phyloP scores from a whole-genome alignment of 2,888 invertebrate genomes.

The Lissocephala sabroskyi region DNA sequence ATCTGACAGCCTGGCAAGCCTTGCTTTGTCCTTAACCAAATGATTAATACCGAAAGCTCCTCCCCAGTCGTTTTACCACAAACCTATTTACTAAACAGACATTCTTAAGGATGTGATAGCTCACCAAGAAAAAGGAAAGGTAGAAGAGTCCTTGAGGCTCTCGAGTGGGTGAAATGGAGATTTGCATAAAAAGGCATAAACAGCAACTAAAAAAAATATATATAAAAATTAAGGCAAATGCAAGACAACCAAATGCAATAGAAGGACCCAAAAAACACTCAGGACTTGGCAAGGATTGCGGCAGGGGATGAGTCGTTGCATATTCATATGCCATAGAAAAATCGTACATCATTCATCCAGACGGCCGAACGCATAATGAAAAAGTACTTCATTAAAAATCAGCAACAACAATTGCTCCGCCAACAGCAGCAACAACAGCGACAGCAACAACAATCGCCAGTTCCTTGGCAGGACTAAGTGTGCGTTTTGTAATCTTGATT shows the following conservation, averaged over 20 bases:
- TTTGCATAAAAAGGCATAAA: slow-evolving; percentile 55
- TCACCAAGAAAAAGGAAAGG: no score
- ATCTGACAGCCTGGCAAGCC: no score
- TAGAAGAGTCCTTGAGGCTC: no score
- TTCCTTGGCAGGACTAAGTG: slow-evolving; percentile 15
- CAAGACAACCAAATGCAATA: slow-evolving; percentile 7
- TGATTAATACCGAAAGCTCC: no score
- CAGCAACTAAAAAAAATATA: slow-evolving; percentile 55
- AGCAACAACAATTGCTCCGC: slow-evolving; percentile 35
- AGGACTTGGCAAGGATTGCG: no score
- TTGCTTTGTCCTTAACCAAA: no score
- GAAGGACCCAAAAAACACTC: slow-evolving; percentile 9
- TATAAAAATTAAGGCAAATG: slow-evolving; percentile 59
- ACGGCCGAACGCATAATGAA: slow-evolving; percentile 45
- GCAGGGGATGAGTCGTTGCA: no score
- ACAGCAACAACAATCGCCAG: slow-evolving; percentile 24
- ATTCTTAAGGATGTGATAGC: no score
- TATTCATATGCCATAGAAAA: not conserved
- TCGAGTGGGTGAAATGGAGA: no score
- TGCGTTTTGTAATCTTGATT: slow-evolving; percentile 1
- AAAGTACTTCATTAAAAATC: slow-evolving; percentile 65
- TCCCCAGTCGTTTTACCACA: no score
- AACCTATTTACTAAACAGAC: no score
- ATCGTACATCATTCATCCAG: slow-evolving; percentile 22
- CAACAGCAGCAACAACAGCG: slow-evolving; percentile 29